These are phyloP conservation scores for Allacma fusca DNA, from an alignment of 2,888 invertebrate genomes.

Conservation along the genomic window DNA sequence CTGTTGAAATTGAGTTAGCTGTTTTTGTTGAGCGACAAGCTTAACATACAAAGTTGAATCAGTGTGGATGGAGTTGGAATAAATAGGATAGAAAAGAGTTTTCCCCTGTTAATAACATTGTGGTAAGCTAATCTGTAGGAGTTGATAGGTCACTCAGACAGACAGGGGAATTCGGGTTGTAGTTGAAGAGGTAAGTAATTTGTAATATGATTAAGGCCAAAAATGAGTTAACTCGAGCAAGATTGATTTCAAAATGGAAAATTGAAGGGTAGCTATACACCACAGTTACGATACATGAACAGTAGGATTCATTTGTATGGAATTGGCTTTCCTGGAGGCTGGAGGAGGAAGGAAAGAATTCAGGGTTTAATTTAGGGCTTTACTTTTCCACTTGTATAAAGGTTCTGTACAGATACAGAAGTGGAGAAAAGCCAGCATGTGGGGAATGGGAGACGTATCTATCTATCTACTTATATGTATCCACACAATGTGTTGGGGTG, in stretches of 20 bases:
- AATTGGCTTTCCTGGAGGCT: neutral
- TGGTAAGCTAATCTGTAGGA: neutral
- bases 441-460: neutral
- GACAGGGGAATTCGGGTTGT: neutral
- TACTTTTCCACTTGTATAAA: conserved; percentile 5
- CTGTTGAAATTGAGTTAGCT: neutral
- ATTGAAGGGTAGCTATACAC: neutral
- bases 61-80: neutral
- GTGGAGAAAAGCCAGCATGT: neutral
- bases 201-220: conserved; percentile 2
- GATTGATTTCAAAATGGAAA: conserved; percentile 3
- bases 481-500: neutral
- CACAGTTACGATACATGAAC: too few species aligned
- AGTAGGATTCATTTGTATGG: too few species aligned
- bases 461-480: too few species aligned
- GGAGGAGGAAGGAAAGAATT: neutral
- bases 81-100: neutral
- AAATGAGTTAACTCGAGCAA: conserved; percentile 7
- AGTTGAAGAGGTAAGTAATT: conserved; percentile 4
- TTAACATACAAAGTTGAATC: neutral
- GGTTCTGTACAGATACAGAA: neutral
- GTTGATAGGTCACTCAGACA: conserved; percentile 3
- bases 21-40: neutral
- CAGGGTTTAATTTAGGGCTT: neutral
- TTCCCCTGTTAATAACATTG: neutral